phyloP scores from a whole-genome alignment of 1,140 invertebrate species.

The Habropoda laboriosa region DNA sequence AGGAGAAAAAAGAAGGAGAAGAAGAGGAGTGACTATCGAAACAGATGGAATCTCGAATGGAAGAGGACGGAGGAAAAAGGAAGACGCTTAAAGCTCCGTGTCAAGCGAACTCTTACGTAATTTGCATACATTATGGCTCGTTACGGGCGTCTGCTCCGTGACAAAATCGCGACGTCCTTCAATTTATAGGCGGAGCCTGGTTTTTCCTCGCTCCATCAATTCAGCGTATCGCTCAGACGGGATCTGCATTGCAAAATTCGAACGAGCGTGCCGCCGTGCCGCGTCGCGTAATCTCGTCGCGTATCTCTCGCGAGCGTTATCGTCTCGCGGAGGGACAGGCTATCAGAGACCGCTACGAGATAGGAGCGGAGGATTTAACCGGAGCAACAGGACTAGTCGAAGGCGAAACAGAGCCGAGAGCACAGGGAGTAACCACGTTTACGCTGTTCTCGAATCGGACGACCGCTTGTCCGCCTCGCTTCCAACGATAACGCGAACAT shows the following conservation, averaged over 20 bases:
- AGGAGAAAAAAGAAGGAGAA: background rate
- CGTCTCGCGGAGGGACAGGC: slow-evolving; percentile 48
- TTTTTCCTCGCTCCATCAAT: slow-evolving; percentile 50
- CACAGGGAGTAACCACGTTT: slow-evolving; percentile 21
- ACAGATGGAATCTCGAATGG: background rate
- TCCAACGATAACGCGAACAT: slow-evolving; percentile 40
- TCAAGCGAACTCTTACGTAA: slow-evolving; percentile 2
- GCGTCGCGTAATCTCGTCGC: slow-evolving; percentile 2
- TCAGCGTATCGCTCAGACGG: slow-evolving; percentile 55
- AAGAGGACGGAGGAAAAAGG: background rate
- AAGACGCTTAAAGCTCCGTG: background rate
- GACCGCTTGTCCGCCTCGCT: slow-evolving; percentile 28
- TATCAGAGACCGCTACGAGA: slow-evolving; percentile 68
- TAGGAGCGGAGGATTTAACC: slow-evolving; percentile 69
- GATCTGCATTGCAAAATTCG: slow-evolving; percentile 69
- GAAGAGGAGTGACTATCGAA: background rate
- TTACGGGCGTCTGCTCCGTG: slow-evolving; percentile 30
- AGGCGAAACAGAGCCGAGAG: background rate
- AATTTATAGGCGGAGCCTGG: slow-evolving; percentile 32
- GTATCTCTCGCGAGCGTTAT: slow-evolving; percentile 56
- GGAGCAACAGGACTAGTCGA: slow-evolving; percentile 47
- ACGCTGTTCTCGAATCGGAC: slow-evolving; percentile 37
- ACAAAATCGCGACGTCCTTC: slow-evolving; percentile 43
- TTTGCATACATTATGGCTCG: slow-evolving; percentile 37
- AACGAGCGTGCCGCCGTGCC: slow-evolving; percentile 31